Evolutionary conservation across 2,888 invertebrate species (phyloP), one percentile per base, ranked within the genome.

Genomic region (Drosophila mayaguana): DNA sequence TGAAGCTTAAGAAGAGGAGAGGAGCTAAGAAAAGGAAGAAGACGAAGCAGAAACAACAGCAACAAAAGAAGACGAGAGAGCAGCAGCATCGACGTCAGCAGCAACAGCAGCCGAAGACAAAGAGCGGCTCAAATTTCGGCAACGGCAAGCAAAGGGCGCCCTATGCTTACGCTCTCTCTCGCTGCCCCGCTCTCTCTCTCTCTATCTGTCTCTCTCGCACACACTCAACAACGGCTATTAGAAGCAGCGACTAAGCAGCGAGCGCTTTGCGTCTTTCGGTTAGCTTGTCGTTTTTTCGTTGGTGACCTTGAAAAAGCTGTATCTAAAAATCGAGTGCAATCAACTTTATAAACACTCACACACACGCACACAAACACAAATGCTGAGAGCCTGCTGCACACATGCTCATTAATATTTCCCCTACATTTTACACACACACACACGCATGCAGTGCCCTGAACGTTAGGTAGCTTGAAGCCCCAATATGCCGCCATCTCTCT

Each of bases 251-350:
- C 76, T 76, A 79, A 75, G 71, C 71, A 63, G 71, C 46, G 55
- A 60, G 62, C 70, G 67, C 57, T 71, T 83, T 70, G 82, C 79
- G 67, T 57, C 72, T 82, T 88, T 78, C 60, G 81, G 81, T 72
- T 80, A 75, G 75, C 68, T 78, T 82, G 78, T 83, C 81, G 83
- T 74, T 81, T 85, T 91, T 91, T 88, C 82, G 87, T 83, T 76
- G 86, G 87, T 91, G 92, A 92, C 92, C 92, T 92, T 92, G 92
- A 92, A 92, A 92, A 92, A 91, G 91, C 92, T 92, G 91, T 92
- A 92, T 92, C 92, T 91, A 92, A 92, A 91, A 90, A 89, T 90
- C 84, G 92, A 92, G 92, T 92, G 91, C 92, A 92, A 92, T 92
- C 92, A 92, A 92, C 92, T 92, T 91, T 86, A 88, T 84, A 86